A percentile compares a stretch with the other conserved stretches of the same genome.
These are phyloP conservation scores for Gymnoscelis rufifasciata DNA, from an alignment of 2,888 invertebrate genomes.

Conservation along the genomic window DNA sequence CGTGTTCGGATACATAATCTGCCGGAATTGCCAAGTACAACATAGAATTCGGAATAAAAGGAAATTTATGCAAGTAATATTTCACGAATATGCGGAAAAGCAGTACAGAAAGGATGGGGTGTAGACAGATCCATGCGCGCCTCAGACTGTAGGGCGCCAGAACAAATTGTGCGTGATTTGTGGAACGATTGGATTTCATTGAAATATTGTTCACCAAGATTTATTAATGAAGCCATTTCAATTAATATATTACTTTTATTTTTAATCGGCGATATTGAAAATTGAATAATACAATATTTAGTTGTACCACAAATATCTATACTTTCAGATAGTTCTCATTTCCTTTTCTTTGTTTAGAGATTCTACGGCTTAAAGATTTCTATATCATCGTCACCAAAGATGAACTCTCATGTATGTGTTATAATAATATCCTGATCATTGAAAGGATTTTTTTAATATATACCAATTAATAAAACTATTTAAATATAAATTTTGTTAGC, in stretches of 20 bases:
- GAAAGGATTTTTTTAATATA: too few species aligned
- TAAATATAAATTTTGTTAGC: too few species aligned
- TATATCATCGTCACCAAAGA: too few species aligned
- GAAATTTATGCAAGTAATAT: slow-evolving; percentile 19
- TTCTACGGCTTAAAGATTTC: too few species aligned
- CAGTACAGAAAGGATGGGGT: slow-evolving; percentile 13
- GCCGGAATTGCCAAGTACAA: slow-evolving; percentile 8
- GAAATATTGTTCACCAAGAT: not conserved
- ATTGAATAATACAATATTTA: too few species aligned
- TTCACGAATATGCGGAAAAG: slow-evolving; percentile 19
- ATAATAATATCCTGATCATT: too few species aligned
- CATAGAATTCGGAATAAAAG: slow-evolving; percentile 9
- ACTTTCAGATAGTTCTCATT: too few species aligned
- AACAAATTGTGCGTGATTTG: not conserved
- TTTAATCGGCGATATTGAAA: too few species aligned
- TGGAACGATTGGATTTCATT: not conserved
- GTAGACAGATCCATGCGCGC: slow-evolving; percentile 17
- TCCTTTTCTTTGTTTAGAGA: too few species aligned
- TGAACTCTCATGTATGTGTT: too few species aligned
- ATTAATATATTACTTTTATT: too few species aligned
- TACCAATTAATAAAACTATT: not conserved
- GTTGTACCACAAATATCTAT: too few species aligned
- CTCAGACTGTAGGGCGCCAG: slow-evolving; percentile 27
- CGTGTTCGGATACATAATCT: slow-evolving; percentile 1
- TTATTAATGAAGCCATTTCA: not conserved